Conservation (phyloP, 1,140 invertebrate species). For the Cyclargus thomasi region DNA sequence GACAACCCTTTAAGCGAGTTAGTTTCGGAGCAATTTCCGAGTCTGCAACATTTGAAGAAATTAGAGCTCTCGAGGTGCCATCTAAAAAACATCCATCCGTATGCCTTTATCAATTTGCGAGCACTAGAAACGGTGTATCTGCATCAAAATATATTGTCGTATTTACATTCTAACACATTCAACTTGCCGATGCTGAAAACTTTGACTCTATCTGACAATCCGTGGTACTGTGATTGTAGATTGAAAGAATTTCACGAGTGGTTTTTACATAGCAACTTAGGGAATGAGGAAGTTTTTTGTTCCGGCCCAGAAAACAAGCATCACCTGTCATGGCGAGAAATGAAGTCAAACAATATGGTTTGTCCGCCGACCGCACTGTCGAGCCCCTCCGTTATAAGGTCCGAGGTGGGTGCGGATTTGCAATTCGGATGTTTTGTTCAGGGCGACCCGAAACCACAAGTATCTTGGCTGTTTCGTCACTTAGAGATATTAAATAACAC, state of each 20-base stretch:
- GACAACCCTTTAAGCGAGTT: constrained; percentile 82
- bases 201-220: constrained; percentile 86
- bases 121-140: constrained; percentile 60
- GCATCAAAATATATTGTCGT: constrained; percentile 58
- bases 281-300: constrained; percentile 59
- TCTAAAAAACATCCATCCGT: constrained; percentile 80
- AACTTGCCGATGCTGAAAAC: constrained; percentile 80
- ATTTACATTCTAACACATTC: constrained; percentile 59
- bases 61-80: constrained; percentile 87
- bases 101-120: constrained; percentile 74
- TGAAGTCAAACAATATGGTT: constrained; percentile 55
- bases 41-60: constrained; percentile 81
- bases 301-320: constrained; percentile 44
- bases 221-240: constrained; percentile 92
- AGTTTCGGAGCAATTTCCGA: constrained; percentile 82
- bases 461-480: constrained; percentile 87
- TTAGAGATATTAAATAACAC: constrained; percentile 47
- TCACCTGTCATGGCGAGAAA: constrained; percentile 45
- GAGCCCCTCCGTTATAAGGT: constrained; percentile 55
- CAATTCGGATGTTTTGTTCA: constrained; percentile 87
- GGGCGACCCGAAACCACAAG: constrained; percentile 87
- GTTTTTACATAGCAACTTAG: constrained; percentile 79
- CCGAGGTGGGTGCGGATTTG: constrained; percentile 59
- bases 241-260: constrained; percentile 87
- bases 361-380: constrained; percentile 51